These are phyloP conservation scores for Yponomeuta malinellus DNA, from an alignment of 2,888 invertebrate genomes.

Conservation along the genomic window DNA sequence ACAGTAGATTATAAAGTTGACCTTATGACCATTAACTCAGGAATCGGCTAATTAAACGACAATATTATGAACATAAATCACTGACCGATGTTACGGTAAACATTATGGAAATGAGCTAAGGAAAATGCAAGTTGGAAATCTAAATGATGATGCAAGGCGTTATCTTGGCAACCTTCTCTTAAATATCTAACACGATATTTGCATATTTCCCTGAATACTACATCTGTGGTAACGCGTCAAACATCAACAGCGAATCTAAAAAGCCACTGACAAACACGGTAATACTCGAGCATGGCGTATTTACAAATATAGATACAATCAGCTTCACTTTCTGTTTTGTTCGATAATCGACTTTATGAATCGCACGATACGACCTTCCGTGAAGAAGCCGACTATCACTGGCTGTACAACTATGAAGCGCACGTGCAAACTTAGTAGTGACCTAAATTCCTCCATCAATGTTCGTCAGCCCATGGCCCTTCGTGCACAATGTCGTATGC, in stretches of 20 bases:
- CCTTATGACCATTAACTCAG: not conserved
- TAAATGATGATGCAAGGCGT: not conserved
- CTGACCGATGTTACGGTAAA: not conserved
- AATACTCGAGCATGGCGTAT: not conserved
- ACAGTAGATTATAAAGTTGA: too few relatives aligned
- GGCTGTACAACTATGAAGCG: not conserved
- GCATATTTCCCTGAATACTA: not conserved
- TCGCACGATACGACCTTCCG: too few relatives aligned
- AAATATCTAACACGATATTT: not conserved
- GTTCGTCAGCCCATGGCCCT: not conserved
- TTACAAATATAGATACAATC: too few relatives aligned
- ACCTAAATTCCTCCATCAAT: constrained; percentile 35
- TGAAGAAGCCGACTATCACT: too few relatives aligned
- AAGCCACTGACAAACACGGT: not conserved
- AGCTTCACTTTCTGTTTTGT: too few relatives aligned
- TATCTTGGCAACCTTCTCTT: not conserved
- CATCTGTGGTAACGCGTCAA: not conserved
- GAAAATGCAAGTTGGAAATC: not conserved
- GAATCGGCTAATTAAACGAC: not conserved
- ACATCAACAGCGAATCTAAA: not conserved
- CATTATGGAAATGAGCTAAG: not conserved
- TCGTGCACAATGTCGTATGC: constrained; percentile 2
- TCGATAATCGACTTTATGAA: too few relatives aligned
- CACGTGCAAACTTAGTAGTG: constrained; percentile 42
- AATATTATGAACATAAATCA: not conserved